Conservation (phyloP, 2,113 vertebrate species). For the Xiphorhynchus elegans region DNA sequence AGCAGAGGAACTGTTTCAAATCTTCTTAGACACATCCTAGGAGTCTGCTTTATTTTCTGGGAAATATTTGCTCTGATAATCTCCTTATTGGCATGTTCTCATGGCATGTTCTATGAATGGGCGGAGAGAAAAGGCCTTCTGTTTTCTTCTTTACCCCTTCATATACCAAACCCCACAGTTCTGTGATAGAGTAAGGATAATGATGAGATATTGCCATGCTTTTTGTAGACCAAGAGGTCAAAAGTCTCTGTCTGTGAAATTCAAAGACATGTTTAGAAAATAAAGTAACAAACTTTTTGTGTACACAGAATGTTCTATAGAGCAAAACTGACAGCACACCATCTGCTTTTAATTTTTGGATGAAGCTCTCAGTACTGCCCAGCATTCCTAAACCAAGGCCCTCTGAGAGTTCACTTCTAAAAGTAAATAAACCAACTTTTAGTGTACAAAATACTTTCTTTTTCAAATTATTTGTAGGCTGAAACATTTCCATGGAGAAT, state of each 20-base stretch:
- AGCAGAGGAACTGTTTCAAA: neutral
- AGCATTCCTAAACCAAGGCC: neutral
- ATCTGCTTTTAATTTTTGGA: conserved; percentile 19
- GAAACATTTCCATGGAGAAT: neutral
- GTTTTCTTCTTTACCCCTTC: neutral
- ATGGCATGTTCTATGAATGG: neutral
- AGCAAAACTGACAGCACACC: neutral
- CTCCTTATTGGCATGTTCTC: neutral
- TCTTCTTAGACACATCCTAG: neutral
- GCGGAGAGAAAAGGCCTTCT: neutral
- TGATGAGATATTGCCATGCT: neutral
- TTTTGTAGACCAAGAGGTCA: neutral
- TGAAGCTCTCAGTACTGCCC: neutral
- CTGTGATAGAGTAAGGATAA: neutral
- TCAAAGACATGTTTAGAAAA: neutral
- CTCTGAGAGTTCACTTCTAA: neutral
- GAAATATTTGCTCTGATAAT: neutral
- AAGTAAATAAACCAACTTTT: conserved; percentile 1
- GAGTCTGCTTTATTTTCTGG: neutral
- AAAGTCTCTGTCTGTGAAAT: neutral
- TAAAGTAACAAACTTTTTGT: neutral
- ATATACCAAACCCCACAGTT: neutral
- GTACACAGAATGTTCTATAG: neutral
- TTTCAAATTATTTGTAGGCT: neutral
- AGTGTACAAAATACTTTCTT: neutral